Base-by-base conservation (phyloP, 2,888 invertebrate genomes). In the Microdon myrmicae region DNA sequence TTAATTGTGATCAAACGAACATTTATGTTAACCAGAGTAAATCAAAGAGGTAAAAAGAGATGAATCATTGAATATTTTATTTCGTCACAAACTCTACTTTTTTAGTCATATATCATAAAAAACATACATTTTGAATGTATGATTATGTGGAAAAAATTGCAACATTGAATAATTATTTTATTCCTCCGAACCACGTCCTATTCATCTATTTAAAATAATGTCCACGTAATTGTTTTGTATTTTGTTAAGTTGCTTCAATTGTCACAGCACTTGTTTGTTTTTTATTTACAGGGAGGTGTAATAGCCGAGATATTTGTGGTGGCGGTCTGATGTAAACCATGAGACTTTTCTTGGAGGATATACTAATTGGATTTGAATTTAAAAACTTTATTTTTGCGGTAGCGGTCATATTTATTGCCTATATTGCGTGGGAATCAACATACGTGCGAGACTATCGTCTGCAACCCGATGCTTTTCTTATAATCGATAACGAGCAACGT, bases 391-490 rank as follows among this genome's bases (percentile, higher is more conserved):
- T 91, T 73, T 82, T 87, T 39, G 81, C 84, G 14, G 79, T 89
- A 54, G 75, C 88, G 32, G 56, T 81, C 7, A 73, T 82, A 10
- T 71, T 87, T 10, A 76, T 83, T 69, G 84, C 87, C 54, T 83
- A 85, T 66, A 79, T 89, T 41, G 86, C 91, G 44, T 92, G 92
- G 83, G 86, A 88, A 81, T 90, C 91, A 66, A 93, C 92, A 23
- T 66, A 69, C 41, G 72, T 72, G 3, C 59, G 69, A 7, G 70
- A 71, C 16, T 59, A 69, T 45, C 68, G 61, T n/a, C 12, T 69
- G 5, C 67, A 55, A 31, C 67, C 67, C 7, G 67, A 69, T 38
- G 49, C 70, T 9, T 51, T 71, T 31, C 19, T 69, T 13, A 68
- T 71, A 14, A 70, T 71, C 22, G 71, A 70, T 47, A 70, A 68